Evolutionary conservation across 2,797 vertebrate genomes (phyloP).

Genomic region (Falco cherrug): DNA sequence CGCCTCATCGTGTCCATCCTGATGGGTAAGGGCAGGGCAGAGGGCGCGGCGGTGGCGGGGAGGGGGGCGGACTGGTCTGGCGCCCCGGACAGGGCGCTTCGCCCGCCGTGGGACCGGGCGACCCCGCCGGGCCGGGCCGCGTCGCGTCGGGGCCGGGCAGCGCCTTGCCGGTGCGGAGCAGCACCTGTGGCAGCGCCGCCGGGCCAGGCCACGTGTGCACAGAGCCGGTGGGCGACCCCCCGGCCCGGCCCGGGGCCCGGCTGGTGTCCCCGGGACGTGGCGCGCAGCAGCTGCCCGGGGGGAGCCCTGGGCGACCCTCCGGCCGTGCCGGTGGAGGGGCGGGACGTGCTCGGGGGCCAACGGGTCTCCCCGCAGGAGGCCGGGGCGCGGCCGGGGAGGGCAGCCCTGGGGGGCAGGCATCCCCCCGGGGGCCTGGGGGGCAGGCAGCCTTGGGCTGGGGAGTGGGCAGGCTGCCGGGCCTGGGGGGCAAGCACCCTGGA

Average conservation of each 20-base stretch:
- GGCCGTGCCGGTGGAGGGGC: not conserved
- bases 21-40: slow-evolving; percentile 82
- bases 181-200: not conserved
- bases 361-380: not conserved
- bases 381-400: not conserved
- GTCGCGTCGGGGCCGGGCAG: not conserved
- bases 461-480: too few species aligned
- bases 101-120: not conserved
- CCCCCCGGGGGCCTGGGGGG: too few species aligned
- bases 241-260: too few species aligned
- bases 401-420: too few species aligned
- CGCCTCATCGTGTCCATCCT: slow-evolving; percentile 91
- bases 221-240: not conserved
- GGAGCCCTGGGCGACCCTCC: too few species aligned
- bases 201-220: slow-evolving; percentile 27
- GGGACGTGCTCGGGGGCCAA: not conserved
- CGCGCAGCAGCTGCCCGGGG: not conserved
- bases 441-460: too few species aligned
- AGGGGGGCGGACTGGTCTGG: not conserved
- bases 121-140: not conserved
- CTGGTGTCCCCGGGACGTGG: not conserved
- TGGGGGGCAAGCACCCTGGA: too few species aligned
- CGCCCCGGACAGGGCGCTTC: not conserved
- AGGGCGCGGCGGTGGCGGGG: not conserved
- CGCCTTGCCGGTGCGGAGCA: not conserved